Percentiles rank a stretch among this genome's conserved stretches.
Conservation (phyloP, 2,113 vertebrate genomes). For the Chloropsis cyanopogon region DNA sequence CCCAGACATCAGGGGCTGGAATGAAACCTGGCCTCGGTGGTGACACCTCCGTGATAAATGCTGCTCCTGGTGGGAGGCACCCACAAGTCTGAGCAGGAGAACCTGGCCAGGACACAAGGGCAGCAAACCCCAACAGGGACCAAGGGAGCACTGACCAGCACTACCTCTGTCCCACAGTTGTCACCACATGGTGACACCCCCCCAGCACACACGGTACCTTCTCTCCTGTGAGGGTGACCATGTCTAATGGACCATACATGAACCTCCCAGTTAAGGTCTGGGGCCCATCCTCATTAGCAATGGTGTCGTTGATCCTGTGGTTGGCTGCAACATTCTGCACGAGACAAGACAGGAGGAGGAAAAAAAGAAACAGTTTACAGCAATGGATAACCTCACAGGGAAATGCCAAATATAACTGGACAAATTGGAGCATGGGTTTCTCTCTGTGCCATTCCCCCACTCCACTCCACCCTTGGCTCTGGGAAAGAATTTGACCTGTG, state of each 20-base stretch:
- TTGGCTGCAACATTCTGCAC: slow-evolving; percentile 95
- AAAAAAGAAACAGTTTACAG: not conserved
- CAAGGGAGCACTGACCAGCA: not conserved
- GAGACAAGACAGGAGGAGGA: not conserved
- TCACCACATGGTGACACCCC: not conserved
- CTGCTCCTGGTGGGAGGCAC: not conserved
- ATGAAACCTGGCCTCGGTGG: fast-evolving
- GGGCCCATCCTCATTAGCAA: slow-evolving; percentile 87
- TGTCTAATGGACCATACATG: slow-evolving; percentile 97
- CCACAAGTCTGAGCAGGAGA: not conserved
- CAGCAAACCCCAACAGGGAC: not conserved
- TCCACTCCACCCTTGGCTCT: not conserved
- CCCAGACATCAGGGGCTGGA: not conserved
- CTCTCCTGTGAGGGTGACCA: slow-evolving; percentile 97
- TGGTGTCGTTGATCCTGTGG: slow-evolving; percentile 89
- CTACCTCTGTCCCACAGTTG: fast-evolving
- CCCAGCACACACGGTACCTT: slow-evolving; percentile 76
- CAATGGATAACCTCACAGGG: not conserved
- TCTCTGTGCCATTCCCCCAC: not conserved
- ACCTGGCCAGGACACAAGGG: not conserved
- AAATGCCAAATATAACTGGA: not conserved
- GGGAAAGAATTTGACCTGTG: not conserved
- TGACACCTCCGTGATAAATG: not conserved
- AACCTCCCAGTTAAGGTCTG: slow-evolving; percentile 90
- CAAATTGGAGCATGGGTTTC: not conserved